Evolutionary conservation across 2,797 vertebrate genomes (phyloP).

Genomic region (Diplodus sargus): DNA sequence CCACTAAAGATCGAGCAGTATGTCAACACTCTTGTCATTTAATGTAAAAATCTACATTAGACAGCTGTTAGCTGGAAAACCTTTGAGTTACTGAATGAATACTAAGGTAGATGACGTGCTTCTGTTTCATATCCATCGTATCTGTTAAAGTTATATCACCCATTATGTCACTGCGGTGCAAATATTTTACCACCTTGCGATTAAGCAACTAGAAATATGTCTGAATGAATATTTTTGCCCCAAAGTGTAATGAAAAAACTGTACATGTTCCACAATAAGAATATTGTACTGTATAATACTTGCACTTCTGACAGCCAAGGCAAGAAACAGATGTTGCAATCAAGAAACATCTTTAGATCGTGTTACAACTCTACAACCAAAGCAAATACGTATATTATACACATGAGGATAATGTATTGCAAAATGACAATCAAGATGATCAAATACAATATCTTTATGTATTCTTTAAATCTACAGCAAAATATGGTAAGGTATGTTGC

Average conservation of each 20-base stretch:
- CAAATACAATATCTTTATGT: too few species aligned
- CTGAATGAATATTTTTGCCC: not conserved
- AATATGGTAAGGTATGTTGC: too few species aligned
- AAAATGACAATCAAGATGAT: too few species aligned
- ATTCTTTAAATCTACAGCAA: too few species aligned
- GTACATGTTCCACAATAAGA: too few species aligned
- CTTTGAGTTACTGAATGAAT: constrained; percentile 1
- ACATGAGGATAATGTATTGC: too few species aligned
- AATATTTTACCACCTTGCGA: constrained; percentile 1
- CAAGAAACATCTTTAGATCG: too few species aligned
- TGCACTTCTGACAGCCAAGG: too few species aligned
- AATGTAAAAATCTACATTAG: constrained; percentile 15
- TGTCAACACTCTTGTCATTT: constrained; percentile 25
- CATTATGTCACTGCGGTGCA: not conserved
- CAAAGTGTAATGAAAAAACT: not conserved
- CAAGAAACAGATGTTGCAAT: too few species aligned
- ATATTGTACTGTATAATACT: too few species aligned
- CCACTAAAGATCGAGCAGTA: constrained; percentile 19
- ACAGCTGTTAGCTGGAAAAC: constrained; percentile 2
- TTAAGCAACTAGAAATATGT: not conserved
- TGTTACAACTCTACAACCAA: too few species aligned
- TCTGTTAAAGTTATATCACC: not conserved
- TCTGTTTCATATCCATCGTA: not conserved
- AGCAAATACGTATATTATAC: too few species aligned
- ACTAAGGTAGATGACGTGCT: not conserved